Base-by-base conservation (phyloP, 2,888 invertebrate species). In the Netelia fuscicornis region DNA sequence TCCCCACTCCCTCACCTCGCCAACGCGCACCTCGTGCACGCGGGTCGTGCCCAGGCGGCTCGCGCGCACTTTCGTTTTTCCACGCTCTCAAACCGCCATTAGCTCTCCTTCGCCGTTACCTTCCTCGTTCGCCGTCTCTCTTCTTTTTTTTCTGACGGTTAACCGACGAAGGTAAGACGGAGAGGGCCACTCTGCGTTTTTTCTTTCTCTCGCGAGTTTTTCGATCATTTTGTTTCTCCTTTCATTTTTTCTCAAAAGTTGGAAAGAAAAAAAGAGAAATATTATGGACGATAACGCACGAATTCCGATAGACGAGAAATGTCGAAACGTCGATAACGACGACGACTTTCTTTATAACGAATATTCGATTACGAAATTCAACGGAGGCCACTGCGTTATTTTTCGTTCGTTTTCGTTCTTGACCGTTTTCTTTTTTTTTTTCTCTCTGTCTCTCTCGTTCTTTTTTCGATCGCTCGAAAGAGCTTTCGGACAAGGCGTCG, bases 41-140 rank as follows among this genome's bases (percentile, higher is more conserved):
- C 48, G 11, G 48, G 13, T 48, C 48, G 48, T 48, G 72, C 30
- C 30, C 30, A 30, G 30, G 81, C 64, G 56, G 74, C 62, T 25
- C 71, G 70, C 68, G 67, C 75, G 79, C 87, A 84, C 87, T 87
- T 86, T 87, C 87, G 84, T 86, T 87, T 85, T 87, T 87, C 87
- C 85, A 87, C 85, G 86, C 83, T 85, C 82, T 71, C 85, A 70
- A 67, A 82, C 58, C 17, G 58, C 58, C 20, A 48, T 48, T 48
- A 48, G 48, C 48, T 48, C 48, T 48, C 48, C 30, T 52, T 54
- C 42, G 30, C 17, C 30, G 30, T 30, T 68, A 30, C 48, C 71
- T 74, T 62, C 37, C 72, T 67, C 67, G 65, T 76, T 25, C 42
- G 44, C 71, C 2, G 48, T 48, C 52, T 64, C 44, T 13, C 2